Conservation (phyloP, 2,113 vertebrate genomes). For the Corapipo altera region DNA sequence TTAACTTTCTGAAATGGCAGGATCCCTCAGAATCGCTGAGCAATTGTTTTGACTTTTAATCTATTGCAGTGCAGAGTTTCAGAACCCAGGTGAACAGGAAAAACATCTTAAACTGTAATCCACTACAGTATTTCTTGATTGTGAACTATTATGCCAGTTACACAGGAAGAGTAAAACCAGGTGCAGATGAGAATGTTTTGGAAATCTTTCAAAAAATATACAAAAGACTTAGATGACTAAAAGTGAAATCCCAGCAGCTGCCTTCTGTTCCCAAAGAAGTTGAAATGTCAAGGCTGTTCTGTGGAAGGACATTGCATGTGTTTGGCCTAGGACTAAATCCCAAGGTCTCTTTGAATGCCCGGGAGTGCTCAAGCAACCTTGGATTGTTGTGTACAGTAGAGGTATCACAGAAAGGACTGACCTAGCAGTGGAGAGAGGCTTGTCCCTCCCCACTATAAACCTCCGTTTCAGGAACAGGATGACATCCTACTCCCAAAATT, state of each 20-base stretch:
- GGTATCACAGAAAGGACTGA: background rate
- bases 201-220: slow-evolving; percentile 1
- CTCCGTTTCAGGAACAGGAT: slow-evolving; percentile 33
- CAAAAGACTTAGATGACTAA: background rate
- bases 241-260: background rate
- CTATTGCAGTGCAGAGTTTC: background rate
- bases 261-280: background rate
- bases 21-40: background rate
- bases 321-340: background rate
- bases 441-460: background rate
- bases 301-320: background rate
- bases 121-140: background rate
- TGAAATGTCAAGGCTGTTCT: slow-evolving; percentile 33
- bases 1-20: background rate
- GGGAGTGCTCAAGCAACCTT: background rate
- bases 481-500: slow-evolving; percentile 26
- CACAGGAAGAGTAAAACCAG: background rate
- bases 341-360: slow-evolving; percentile 9
- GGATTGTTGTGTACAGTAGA: background rate
- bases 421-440: background rate
- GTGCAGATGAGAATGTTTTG: background rate
- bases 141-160: background rate
- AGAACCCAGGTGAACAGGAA: background rate
- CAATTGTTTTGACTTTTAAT: background rate
- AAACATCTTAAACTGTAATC: background rate